Conservation (phyloP, 2,113 vertebrate species). For the Pomatostomus ruficeps region DNA sequence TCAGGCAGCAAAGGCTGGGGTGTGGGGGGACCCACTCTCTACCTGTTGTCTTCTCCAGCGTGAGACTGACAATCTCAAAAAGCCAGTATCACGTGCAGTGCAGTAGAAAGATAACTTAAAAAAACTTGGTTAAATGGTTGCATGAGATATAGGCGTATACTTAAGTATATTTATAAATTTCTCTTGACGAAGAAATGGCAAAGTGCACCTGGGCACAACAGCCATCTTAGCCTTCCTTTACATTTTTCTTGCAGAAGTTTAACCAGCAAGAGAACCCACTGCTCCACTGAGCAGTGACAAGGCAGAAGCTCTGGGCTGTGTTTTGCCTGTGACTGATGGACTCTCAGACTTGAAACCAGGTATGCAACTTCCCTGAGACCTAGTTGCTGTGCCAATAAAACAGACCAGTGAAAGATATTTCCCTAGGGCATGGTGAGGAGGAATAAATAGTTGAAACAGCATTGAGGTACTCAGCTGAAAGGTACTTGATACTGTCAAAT, state of each 20-base stretch:
- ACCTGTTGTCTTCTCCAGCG: neutral
- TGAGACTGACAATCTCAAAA: neutral
- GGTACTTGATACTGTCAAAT: conserved; percentile 24
- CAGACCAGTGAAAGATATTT: neutral
- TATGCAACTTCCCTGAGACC: neutral
- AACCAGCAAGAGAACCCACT: neutral
- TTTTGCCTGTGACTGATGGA: neutral
- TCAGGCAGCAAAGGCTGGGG: neutral
- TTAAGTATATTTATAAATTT: neutral
- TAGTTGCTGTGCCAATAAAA: neutral
- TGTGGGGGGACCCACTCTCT: neutral
- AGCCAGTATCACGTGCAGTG: neutral
- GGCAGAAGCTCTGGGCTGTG: neutral
- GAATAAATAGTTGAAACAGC: conserved; percentile 1
- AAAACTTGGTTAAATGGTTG: neutral
- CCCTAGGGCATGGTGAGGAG: neutral
- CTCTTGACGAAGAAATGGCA: neutral
- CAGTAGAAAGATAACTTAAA: neutral
- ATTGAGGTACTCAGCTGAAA: conserved; percentile 22
- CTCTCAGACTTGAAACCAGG: neutral
- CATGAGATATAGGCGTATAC: neutral
- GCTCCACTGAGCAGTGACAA: neutral
- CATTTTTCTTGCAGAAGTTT: neutral
- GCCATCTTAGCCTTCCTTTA: neutral
- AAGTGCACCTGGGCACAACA: neutral